Evolutionary conservation across 2,797 vertebrate genomes (phyloP).

Genomic region (Lophotriccus pileatus): DNA sequence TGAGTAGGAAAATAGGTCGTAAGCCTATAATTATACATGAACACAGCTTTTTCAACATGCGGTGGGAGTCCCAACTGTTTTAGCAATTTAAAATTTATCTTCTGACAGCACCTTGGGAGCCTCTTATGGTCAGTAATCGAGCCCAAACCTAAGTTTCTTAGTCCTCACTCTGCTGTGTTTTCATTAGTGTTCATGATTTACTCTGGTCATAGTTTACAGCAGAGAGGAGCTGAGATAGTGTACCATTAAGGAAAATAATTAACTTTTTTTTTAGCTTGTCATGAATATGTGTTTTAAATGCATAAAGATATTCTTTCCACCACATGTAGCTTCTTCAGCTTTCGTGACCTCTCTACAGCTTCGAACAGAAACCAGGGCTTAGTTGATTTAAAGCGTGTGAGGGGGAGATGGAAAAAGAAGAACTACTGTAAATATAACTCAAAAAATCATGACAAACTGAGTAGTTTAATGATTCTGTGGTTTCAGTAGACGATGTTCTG

Average conservation of each 20-base stretch:
- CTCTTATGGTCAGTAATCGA: background rate
- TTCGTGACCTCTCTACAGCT: background rate
- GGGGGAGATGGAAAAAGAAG: background rate
- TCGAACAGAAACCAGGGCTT: background rate
- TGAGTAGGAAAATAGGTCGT: background rate
- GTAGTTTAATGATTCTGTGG: background rate
- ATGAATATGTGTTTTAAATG: background rate
- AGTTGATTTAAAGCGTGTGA: background rate
- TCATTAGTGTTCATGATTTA: background rate
- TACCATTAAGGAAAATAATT: background rate
- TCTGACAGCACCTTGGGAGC: background rate
- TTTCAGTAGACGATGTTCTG: background rate
- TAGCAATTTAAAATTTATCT: slow-evolving; percentile 25
- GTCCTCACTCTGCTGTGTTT: background rate
- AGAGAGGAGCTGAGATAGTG: background rate
- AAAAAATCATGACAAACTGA: background rate
- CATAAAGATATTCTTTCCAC: background rate
- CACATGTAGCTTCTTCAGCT: background rate
- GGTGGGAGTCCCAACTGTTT: background rate
- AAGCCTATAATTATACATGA: slow-evolving; percentile 5
- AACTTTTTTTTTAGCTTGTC: background rate
- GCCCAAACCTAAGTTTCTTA: background rate
- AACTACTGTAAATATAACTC: slow-evolving; percentile 19
- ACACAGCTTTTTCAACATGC: background rate
- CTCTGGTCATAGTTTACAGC: background rate